Conservation (phyloP, 2,113 vertebrate genomes). For the Microtus ochrogaster region DNA sequence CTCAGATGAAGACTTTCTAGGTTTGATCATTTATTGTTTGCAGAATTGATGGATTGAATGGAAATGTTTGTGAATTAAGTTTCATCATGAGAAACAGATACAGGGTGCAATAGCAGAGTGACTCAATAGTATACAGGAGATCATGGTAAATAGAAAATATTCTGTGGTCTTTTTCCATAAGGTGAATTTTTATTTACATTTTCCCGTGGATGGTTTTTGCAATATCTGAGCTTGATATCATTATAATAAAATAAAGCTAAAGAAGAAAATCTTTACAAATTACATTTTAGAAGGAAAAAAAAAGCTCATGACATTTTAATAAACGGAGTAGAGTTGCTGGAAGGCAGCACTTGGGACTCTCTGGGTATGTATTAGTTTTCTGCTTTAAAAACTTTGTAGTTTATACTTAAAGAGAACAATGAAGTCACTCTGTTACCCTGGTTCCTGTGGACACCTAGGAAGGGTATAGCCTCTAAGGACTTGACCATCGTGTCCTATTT, state of each 20-base stretch:
- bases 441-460: neutral
- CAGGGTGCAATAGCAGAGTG: neutral
- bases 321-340: neutral
- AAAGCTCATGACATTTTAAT: constrained; percentile 32
- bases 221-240: constrained; percentile 1
- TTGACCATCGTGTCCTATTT: neutral
- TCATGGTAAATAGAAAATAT: neutral
- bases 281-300: neutral
- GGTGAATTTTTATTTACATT: neutral
- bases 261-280: constrained; percentile 36
- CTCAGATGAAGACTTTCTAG: neutral
- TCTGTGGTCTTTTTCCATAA: neutral
- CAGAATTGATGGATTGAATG: neutral
- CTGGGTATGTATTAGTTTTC: neutral
- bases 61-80: neutral
- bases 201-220: constrained; percentile 25
- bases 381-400: neutral
- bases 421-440: neutral
- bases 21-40: neutral
- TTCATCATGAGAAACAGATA: neutral
- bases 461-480: neutral
- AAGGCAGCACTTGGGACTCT: neutral
- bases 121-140: neutral
- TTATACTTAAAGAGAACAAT: neutral
- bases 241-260: constrained; percentile 1